Evolutionary conservation across 1,140 invertebrate genomes (phyloP), one percentile per base, ranked within the genome.

Genomic region (Drepana arcuata): DNA sequence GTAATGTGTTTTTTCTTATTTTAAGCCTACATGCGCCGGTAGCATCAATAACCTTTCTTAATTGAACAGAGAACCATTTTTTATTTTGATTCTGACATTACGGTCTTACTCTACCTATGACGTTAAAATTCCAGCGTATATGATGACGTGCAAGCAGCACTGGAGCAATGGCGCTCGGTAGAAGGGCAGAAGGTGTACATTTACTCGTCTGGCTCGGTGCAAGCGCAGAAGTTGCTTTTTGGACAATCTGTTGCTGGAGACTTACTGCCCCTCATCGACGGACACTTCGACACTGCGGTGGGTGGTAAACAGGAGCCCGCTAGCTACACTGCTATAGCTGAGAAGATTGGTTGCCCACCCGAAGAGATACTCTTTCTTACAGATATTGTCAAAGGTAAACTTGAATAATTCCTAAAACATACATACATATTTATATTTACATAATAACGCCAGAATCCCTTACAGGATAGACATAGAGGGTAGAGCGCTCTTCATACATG

Each of bases 191-290:
- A 90, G 36, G 80, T 98, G 18, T 95, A 92, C 56, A 89, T 97
- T 30, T 99, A 95, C 63, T 98, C 95, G 0, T 97, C 95, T 33
- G 96, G 96, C 27, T 96, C 93, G 52, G 89, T 95, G 0, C 89
- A 93, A 61, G 93, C 95, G 18, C 96, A 99, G 77, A 94, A 96
- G 69, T 84, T 97, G 6, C 84, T 98, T 2, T 97, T 97, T 72
- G 84, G 85, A 0, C 81, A 96, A 71, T 90, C 94, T 11, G 73
- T 81, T 15, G 82, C 88, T 26, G 96, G 95, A 9, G 89, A 98
- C 83, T 64, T 98, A 41, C 78, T 88, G 29, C 65, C 89, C 78
- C 85, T 89, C 34, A 90, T 98, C 23, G 88, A 86, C 42, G 92
- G 89, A 11, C 90, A 95, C 75, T 98, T 95, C 75, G 95, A 98